Evolutionary conservation across 2,888 invertebrate genomes (phyloP), one percentile per base, ranked within the genome.

Genomic region (Cosmia pyralina): DNA sequence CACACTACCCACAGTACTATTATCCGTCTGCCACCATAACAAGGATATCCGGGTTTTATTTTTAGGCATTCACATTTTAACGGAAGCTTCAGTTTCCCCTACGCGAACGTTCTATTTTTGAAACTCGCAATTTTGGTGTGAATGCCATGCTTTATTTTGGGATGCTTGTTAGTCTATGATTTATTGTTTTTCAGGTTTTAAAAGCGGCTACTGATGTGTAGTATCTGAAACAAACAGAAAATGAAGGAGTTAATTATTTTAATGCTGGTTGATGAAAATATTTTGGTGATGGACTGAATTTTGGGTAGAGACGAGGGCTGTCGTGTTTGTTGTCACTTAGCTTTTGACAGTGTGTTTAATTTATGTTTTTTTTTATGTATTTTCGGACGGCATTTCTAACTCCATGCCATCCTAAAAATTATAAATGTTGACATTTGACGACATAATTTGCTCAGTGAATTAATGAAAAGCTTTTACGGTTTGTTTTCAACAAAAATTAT

Each of bases 81-180:
- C 90, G 92, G 91, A 92, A 89, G 89, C 87, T 89, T 85, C 87
- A 86, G 68, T 92, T 92, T 92, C 93, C 93, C 92, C 90, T 90
- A 84, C 77, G 69, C 73, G 79, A 81, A 77, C 74, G 84, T 82
- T 92, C 92, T 93, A 93, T 92, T 92, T 91, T 90, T 62, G 87
- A 83, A 82, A 79, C 64, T 68, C 79, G 76, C 77, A 71, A 81
- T 81, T 86, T 86, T 87, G 85, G 88, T 89, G 87, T 84, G 86
- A 89, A 90, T 93, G 93, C 94, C 95, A 95, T 96, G 76, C 81
- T 90, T 91, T 93, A 91, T 92, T 92, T 92, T 90, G 81, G 79
- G 87, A 81, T 71, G 72, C 83, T 86, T 88, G 88, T 88, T 87
- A 85, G 83, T 82, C 58, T 84, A 88, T 90, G 90, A 90, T 92